A percentile compares a stretch with the other conserved stretches of the same genome.
Evolutionary conservation across 2,113 vertebrate species (phyloP).

Genomic region (Danionella cerebrum): DNA sequence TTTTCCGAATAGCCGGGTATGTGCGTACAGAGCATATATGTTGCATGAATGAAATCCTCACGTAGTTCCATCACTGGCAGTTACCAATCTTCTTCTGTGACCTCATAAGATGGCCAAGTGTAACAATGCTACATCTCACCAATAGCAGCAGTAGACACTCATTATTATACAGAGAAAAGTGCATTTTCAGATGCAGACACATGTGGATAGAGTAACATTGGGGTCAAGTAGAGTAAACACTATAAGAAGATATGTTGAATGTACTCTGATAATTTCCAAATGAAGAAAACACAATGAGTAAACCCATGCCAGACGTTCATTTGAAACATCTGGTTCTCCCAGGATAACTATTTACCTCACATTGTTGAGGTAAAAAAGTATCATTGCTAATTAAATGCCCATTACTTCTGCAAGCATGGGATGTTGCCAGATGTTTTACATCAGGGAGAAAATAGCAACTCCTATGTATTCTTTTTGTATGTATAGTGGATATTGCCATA

Average conservation of each 20-base stretch:
- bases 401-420: constrained; percentile 95
- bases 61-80: too few species aligned
- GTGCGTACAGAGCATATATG: too few species aligned
- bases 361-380: constrained; percentile 90
- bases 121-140: too few species aligned
- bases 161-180: too few species aligned
- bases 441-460: constrained; percentile 83
- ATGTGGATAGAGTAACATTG: too few species aligned
- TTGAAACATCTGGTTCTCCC: constrained; percentile 89
- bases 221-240: too few species aligned
- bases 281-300: background rate
- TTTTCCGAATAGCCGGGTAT: too few species aligned
- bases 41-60: too few species aligned
- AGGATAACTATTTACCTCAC: constrained; percentile 80
- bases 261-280: background rate
- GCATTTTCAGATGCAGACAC: background rate
- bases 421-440: constrained; percentile 93
- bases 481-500: constrained; percentile 23
- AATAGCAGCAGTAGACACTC: too few species aligned
- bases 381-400: constrained; percentile 98
- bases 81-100: too few species aligned
- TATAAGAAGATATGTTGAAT: background rate
- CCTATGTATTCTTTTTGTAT: constrained; percentile 70
- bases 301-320: constrained; percentile 56
- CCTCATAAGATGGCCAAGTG: too few species aligned